Percentiles rank a stretch among this genome's conserved stretches.
Conservation (phyloP, 2,888 invertebrate genomes). For the Lepas anatifera region DNA sequence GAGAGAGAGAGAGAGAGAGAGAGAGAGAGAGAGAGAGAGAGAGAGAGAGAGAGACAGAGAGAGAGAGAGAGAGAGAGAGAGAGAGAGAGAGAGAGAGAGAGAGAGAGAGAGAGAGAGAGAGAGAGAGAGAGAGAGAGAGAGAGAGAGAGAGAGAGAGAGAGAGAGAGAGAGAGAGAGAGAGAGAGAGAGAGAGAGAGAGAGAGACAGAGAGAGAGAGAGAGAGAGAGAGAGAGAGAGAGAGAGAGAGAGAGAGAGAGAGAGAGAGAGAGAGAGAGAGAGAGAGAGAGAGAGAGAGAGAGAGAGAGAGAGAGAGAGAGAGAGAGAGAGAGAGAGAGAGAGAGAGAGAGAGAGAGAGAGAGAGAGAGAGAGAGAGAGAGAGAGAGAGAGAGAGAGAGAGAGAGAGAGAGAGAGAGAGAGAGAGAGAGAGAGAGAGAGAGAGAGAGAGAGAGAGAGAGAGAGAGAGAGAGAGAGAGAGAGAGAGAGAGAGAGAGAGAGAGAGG, state of each 20-base stretch:
- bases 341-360: no score
- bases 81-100: background rate
- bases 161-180: background rate
- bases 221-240: no score
- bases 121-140: background rate
- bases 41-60: no score
- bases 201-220: no score
- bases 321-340: background rate
- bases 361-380: background rate
- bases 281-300: background rate
- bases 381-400: background rate
- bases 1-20: background rate
- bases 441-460: constrained; percentile 18
- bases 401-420: background rate
- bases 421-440: background rate
- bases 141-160: background rate
- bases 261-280: background rate
- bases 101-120: background rate
- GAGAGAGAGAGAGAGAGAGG: constrained; percentile 18
- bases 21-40: no score
- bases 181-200: background rate
- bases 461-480: constrained; percentile 18
- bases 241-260: background rate
- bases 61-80: background rate
- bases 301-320: constrained; percentile 14